These are phyloP conservation scores for Cephalopterus ornatus DNA, from an alignment of 2,113 vertebrate genomes.

Conservation along the genomic window DNA sequence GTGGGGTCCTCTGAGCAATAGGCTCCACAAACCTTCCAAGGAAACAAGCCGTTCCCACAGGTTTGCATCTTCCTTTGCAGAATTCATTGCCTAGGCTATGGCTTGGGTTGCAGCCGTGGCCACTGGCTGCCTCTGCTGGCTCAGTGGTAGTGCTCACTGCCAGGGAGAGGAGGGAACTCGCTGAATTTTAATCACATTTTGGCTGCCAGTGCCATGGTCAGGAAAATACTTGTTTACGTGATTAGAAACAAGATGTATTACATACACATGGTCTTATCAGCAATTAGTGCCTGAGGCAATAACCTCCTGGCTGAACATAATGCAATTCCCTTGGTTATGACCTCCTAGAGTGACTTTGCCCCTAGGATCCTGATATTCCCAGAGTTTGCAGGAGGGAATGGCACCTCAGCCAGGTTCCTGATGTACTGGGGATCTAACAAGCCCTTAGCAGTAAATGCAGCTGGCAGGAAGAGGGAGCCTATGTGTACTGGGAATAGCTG, in stretches of 20 bases:
- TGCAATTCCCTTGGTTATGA: neutral
- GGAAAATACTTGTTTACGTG: neutral
- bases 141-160: neutral
- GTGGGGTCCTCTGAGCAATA: neutral
- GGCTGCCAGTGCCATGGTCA: neutral
- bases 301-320: neutral
- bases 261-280: neutral
- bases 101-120: neutral
- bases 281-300: neutral
- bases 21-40: neutral
- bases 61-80: neutral
- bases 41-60: neutral
- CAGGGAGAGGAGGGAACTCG: neutral
- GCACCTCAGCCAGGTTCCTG: neutral
- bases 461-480: neutral
- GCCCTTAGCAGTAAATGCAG: neutral
- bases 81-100: neutral
- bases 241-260: neutral
- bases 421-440: neutral
- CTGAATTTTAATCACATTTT: conserved; percentile 8
- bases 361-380: neutral
- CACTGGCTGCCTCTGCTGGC: rapidly evolving
- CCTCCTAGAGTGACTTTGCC: neutral
- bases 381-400: neutral
- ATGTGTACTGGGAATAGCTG: neutral